A percentile compares a stretch with the other conserved stretches of the same genome.
These are phyloP conservation scores for Coturnix japonica DNA, from an alignment of 2,113 vertebrate genomes.

Conservation along the genomic window DNA sequence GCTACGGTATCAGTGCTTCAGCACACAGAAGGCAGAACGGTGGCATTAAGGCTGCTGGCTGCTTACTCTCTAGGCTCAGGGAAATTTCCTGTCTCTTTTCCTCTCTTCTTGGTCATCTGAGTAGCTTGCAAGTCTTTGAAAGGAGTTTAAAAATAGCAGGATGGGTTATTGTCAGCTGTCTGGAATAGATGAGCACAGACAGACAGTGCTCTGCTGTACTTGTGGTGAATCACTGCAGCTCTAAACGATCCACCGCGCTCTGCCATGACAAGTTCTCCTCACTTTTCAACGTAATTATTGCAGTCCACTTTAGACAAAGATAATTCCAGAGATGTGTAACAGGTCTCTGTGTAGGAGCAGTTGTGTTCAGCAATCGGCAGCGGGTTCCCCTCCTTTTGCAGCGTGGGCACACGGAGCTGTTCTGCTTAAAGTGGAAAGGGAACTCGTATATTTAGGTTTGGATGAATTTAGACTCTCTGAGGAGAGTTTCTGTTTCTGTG, in stretches of 20 bases:
- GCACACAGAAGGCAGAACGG: background rate
- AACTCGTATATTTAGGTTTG: background rate
- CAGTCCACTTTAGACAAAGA: background rate
- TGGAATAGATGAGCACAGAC: background rate
- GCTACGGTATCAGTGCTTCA: background rate
- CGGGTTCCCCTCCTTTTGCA: background rate
- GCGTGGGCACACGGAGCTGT: background rate
- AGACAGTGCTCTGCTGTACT: background rate
- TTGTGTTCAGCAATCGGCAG: background rate
- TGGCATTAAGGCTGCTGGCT: background rate
- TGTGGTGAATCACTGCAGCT: background rate
- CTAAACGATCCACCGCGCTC: background rate
- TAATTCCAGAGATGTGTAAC: background rate
- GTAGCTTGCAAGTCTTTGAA: background rate
- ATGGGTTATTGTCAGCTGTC: background rate
- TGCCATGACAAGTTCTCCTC: background rate
- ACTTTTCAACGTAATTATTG: background rate
- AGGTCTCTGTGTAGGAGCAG: background rate
- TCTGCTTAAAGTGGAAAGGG: background rate
- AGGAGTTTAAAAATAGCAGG: background rate
- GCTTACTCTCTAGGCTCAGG: background rate
- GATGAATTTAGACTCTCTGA: background rate
- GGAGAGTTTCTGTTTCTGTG: background rate
- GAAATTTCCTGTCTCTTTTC: background rate
- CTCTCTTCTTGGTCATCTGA: background rate